Evolutionary conservation across 2,888 invertebrate genomes (phyloP).

Genomic region (Nesidiocoris tenuis): DNA sequence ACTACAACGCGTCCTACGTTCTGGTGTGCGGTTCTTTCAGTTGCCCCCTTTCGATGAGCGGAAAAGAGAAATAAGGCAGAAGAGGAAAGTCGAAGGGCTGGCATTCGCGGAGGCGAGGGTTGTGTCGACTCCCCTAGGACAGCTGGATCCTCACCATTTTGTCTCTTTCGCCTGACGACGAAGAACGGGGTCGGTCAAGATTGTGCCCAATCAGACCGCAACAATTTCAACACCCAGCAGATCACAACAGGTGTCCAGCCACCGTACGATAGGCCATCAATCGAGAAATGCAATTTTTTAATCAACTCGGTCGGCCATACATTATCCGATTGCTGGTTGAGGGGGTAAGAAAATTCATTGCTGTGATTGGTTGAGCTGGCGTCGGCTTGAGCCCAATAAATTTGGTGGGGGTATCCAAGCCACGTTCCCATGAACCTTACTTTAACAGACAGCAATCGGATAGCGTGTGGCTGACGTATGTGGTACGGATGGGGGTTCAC

Average conservation of each 20-base stretch:
- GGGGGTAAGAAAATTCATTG: too few relatives aligned
- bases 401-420: too few relatives aligned
- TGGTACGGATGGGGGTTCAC: too few relatives aligned
- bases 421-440: too few relatives aligned
- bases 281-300: too few relatives aligned
- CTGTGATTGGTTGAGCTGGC: too few relatives aligned
- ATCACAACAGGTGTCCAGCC: background rate
- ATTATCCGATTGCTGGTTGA: too few relatives aligned
- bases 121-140: background rate
- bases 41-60: background rate
- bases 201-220: background rate
- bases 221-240: background rate
- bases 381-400: too few relatives aligned
- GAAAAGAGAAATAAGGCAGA: background rate
- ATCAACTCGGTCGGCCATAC: too few relatives aligned
- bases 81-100: background rate
- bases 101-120: background rate
- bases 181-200: background rate
- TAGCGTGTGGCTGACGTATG: too few relatives aligned
- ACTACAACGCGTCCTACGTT: background rate
- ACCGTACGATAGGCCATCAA: too few relatives aligned
- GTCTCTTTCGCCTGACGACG: background rate
- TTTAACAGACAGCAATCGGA: too few relatives aligned
- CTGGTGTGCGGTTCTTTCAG: background rate
- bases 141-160: background rate